Percentiles rank a stretch among this genome's conserved stretches.
Evolutionary conservation across 2,888 invertebrate species (phyloP).

Genomic region (Cephus nigrinus): DNA sequence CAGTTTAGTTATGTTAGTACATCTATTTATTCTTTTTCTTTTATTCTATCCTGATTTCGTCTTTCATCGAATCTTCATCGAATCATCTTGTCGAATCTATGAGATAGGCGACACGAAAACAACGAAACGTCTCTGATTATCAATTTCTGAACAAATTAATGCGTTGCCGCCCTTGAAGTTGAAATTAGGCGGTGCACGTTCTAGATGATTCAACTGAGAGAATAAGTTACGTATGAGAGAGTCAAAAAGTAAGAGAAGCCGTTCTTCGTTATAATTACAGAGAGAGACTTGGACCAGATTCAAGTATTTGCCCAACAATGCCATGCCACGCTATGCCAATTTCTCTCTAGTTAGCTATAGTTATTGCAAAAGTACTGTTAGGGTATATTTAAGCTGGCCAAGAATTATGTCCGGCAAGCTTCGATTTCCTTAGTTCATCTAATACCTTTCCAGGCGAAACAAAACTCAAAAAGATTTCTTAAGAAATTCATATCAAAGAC

Average conservation of each 20-base stretch:
- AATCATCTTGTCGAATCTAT: not conserved
- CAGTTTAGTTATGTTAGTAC: too few relatives aligned
- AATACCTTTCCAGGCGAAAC: not conserved
- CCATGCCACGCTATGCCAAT: conserved; percentile 18
- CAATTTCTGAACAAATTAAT: not conserved
- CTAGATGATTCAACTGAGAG: not conserved
- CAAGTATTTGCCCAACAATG: conserved; percentile 23
- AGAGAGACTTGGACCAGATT: conserved; percentile 17
- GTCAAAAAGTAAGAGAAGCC: not conserved
- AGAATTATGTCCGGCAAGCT: not conserved
- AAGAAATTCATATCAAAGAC: not conserved
- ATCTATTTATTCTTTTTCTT: too few relatives aligned
- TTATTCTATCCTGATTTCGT: too few relatives aligned
- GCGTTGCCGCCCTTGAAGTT: not conserved
- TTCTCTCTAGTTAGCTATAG: not conserved
- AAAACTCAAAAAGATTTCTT: not conserved
- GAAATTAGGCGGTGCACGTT: not conserved
- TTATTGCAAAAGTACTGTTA: not conserved
- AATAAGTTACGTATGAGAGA: not conserved
- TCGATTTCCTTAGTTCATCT: not conserved
- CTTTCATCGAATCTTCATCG: too few relatives aligned
- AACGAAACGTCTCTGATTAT: conserved; percentile 17
- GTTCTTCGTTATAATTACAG: not conserved
- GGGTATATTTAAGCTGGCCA: not conserved
- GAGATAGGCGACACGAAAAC: conserved; percentile 17